These are phyloP conservation scores for Matsumurasca onukii DNA, from an alignment of 1,140 invertebrate species.

Conservation along the genomic window DNA sequence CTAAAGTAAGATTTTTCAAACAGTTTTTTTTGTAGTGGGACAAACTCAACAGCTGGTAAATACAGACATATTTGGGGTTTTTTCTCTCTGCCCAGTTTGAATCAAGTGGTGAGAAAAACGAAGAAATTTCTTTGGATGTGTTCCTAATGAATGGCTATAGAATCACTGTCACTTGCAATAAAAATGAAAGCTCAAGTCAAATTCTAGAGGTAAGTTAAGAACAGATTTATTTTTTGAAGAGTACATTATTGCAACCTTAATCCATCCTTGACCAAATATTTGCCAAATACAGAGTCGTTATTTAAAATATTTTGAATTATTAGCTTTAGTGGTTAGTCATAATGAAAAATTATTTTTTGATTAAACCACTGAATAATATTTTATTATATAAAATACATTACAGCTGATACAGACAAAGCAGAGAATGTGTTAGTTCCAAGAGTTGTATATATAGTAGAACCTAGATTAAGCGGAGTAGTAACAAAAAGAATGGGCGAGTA, in stretches of 20 bases:
- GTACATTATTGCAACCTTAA: too few species aligned
- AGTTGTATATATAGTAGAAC: too few species aligned
- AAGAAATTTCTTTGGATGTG: constrained; percentile 76
- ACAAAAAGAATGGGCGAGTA: too few species aligned
- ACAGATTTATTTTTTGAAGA: too few species aligned
- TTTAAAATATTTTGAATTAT: background rate
- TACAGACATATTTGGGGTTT: constrained; percentile 82
- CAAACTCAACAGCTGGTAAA: constrained; percentile 78
- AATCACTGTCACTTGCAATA: constrained; percentile 76
- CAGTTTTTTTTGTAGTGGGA: constrained; percentile 82
- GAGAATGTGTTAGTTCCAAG: too few species aligned
- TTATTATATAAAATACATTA: too few species aligned
- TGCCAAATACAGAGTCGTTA: background rate
- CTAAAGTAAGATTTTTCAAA: too few species aligned
- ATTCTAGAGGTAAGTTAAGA: constrained; percentile 67
- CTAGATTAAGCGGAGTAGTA: too few species aligned
- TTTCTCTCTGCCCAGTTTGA: constrained; percentile 90
- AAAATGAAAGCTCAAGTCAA: constrained; percentile 78
- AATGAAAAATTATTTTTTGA: too few species aligned
- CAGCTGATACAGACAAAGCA: too few species aligned
- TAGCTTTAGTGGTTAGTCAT: too few species aligned
- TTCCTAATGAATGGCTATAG: constrained; percentile 84
- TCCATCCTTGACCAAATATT: background rate
- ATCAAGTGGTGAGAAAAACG: constrained; percentile 65
- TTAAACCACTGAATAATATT: too few species aligned